phyloP scores from a whole-genome alignment of 2,888 invertebrate genomes.

The Standfussiana lucernea region DNA sequence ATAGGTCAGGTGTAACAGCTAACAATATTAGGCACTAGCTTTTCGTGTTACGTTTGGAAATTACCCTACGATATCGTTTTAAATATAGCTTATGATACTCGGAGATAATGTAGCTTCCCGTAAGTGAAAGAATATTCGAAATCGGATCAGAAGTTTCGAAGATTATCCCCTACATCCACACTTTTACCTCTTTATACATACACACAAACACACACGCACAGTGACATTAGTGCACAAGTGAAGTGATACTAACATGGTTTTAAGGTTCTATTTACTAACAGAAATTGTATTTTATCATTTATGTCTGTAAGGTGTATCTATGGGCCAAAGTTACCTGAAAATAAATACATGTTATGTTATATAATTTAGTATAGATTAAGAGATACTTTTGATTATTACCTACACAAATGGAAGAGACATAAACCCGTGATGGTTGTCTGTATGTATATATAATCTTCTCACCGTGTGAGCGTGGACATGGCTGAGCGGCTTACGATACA shows the following conservation, averaged over 20 bases:
- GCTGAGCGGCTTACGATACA: slow-evolving; percentile 38
- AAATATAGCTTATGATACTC: not conserved
- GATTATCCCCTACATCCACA: not conserved
- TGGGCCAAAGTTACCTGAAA: no score
- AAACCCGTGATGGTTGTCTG: slow-evolving; percentile 37
- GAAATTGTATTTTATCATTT: no score
- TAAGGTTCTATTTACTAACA: no score
- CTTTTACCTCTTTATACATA: no score
- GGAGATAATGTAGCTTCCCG: not conserved
- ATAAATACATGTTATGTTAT: no score
- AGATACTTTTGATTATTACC: not conserved
- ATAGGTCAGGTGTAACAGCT: not conserved
- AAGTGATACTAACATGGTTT: no score
- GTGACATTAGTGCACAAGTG: no score
- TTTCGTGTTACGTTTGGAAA: not conserved
- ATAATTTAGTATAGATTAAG: no score
- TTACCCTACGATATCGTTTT: not conserved
- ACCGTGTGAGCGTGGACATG: no score
- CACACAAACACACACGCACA: no score
- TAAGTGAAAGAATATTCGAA: not conserved
- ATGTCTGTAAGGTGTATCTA: no score
- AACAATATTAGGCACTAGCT: not conserved
- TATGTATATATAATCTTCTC: no score
- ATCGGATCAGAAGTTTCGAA: not conserved
- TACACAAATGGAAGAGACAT: slow-evolving; percentile 27